Conservation (phyloP, 1,140 invertebrate species). For the Drosophila sproati region DNA sequence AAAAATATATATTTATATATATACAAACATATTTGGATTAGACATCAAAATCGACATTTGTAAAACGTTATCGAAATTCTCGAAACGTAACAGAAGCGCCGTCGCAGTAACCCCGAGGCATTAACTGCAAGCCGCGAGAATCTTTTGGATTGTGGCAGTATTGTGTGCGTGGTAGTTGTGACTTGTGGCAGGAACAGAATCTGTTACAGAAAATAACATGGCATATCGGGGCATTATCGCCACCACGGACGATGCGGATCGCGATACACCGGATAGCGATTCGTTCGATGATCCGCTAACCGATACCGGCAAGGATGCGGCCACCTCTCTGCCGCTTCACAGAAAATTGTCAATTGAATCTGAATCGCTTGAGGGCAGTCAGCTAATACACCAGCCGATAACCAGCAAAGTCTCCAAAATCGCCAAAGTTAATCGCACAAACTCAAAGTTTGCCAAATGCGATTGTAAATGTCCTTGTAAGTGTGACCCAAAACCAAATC, state of each 20-base stretch:
- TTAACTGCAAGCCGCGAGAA: neutral
- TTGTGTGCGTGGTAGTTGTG: neutral
- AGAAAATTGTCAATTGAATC: neutral
- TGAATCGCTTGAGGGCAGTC: neutral
- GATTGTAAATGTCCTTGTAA: constrained; percentile 28
- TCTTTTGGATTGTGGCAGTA: neutral
- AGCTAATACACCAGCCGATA: too few species aligned
- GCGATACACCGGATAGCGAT: constrained; percentile 17
- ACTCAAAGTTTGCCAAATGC: neutral
- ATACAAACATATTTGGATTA: neutral
- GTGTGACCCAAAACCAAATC: neutral
- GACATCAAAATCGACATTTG: neutral
- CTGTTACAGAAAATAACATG: constrained; percentile 31
- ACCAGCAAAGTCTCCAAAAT: neutral
- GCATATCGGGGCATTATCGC: constrained; percentile 67
- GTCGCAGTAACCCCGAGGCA: neutral
- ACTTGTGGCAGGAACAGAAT: neutral
- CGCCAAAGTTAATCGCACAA: neutral
- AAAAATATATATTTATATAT: neutral
- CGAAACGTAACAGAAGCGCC: neutral
- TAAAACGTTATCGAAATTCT: constrained; percentile 2
- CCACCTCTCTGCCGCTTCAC: neutral
- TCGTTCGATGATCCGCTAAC: constrained; percentile 44
- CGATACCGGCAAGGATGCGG: constrained; percentile 4
- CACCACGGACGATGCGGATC: constrained; percentile 25